Evolutionary conservation across 2,113 vertebrate species (phyloP).

Genomic region (Callaeas wilsoni): DNA sequence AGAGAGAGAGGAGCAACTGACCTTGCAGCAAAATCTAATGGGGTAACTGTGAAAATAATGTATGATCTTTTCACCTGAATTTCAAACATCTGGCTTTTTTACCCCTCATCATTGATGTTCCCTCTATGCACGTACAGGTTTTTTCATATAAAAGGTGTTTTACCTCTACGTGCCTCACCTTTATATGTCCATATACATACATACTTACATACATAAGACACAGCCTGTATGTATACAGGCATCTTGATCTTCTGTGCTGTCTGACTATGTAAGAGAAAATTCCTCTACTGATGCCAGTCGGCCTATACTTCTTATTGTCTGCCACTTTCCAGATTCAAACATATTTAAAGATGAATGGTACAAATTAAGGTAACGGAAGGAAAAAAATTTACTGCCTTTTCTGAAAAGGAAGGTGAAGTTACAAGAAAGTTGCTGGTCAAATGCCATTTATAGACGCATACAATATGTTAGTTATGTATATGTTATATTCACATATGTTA

Average conservation of each 20-base stretch:
- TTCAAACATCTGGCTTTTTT: not conserved
- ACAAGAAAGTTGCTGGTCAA: not conserved
- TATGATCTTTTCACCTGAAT: not conserved
- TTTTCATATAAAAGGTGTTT: not conserved
- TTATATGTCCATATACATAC: not conserved
- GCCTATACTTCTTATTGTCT: not conserved
- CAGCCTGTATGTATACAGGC: not conserved
- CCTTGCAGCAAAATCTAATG: not conserved
- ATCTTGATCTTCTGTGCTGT: not conserved
- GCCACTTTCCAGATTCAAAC: not conserved
- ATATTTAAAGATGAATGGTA: not conserved
- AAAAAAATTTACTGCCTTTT: not conserved
- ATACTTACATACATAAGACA: not conserved
- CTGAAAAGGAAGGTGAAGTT: not conserved
- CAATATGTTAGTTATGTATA: not conserved
- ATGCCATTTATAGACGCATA: not conserved
- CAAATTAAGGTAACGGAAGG: not conserved
- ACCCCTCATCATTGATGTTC: fast-evolving
- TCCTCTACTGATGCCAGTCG: not conserved
- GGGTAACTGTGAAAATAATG: not conserved
- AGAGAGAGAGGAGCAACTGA: not conserved
- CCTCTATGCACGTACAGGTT: not conserved
- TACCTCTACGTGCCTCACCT: not conserved
- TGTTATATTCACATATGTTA: not conserved
- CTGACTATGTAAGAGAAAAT: not conserved